These are phyloP conservation scores for Eretmocerus hayati DNA, from an alignment of 2,888 invertebrate genomes.

Conservation along the genomic window DNA sequence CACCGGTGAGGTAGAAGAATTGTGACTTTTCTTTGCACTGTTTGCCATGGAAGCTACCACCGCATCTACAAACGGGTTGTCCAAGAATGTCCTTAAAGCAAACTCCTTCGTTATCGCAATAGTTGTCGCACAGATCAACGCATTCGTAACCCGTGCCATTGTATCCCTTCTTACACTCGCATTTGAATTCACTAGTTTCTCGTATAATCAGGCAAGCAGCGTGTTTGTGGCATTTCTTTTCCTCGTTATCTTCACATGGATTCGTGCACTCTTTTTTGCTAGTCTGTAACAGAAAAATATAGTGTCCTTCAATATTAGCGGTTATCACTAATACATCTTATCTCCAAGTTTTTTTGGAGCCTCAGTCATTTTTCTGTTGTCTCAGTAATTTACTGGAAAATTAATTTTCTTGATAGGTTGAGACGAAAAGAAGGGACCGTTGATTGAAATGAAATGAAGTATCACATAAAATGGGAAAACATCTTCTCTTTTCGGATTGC, in stretches of 20 bases:
- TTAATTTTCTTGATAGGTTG: no score
- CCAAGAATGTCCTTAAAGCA: constrained; percentile 80
- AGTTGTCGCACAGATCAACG: constrained; percentile 74
- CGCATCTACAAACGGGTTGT: constrained; percentile 81
- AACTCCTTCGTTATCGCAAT: constrained; percentile 83
- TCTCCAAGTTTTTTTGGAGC: no score
- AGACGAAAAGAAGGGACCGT: no score
- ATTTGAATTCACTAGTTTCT: constrained; percentile 79
- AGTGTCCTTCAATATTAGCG: no score
- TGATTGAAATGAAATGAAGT: no score
- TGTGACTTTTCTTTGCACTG: constrained; percentile 88
- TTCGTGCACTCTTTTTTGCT: constrained; percentile 80
- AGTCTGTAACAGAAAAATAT: no score
- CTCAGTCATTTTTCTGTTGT: no score
- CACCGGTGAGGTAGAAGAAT: constrained; percentile 90
- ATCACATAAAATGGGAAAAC: no score
- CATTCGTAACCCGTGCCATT: constrained; percentile 81
- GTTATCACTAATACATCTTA: no score
- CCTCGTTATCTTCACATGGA: constrained; percentile 78
- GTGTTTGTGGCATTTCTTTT: constrained; percentile 80
- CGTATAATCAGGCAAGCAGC: constrained; percentile 78
- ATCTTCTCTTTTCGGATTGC: no score
- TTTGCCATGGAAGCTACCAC: constrained; percentile 85
- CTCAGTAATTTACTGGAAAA: no score
- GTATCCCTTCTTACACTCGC: constrained; percentile 90